Evolutionary conservation across 1,140 invertebrate genomes (phyloP), one percentile per base, ranked within the genome.

Genomic region (Gryllus bimaculatus): DNA sequence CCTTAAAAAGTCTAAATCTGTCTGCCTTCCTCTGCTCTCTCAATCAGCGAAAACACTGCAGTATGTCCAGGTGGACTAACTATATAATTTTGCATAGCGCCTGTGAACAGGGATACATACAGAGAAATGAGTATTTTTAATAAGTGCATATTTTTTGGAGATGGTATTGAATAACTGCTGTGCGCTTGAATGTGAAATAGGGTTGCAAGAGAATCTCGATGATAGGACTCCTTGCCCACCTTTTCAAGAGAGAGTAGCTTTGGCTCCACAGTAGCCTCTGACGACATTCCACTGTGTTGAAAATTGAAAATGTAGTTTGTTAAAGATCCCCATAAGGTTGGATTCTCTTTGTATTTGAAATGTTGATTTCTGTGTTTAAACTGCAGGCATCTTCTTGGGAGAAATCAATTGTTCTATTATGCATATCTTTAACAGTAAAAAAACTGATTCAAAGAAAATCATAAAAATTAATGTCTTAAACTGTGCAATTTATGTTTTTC

Each of bases 121-220:
- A 66, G 10, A 66, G 18, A 66, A 66, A 18, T 66, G 18, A 66
- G 18, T 66, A 66, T 66, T 66, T 66, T 66, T 66, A 66, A 66
- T 66, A 66, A 66, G 54, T 66, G 18, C 54, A 66, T 66, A 66
- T 66, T 66, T 66, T 66, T 66, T 66, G 54, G 54, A 66, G 54
- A 18, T 66, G 18, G 18, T 66, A 66, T 66, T 66, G 54, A 66
- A 66, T 66, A 39, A 66, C 54, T 66, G 54, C 54, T 66, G 54
- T 66, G 54, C 54, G 18, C 18, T 13, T 13, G 10, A 66, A 18
- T 7, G 10, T 66, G 54, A 18, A 66, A 18, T 39, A 39, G 26
- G 3, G 3, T 66, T 66, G 54, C 54, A 13, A 13, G 54, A 13
- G 18, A 66, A 66, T 13, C 18, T 66, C 10, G 10, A 18, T 10